Conservation (phyloP, 2,113 vertebrate genomes). For the Collichthys lucidus region DNA sequence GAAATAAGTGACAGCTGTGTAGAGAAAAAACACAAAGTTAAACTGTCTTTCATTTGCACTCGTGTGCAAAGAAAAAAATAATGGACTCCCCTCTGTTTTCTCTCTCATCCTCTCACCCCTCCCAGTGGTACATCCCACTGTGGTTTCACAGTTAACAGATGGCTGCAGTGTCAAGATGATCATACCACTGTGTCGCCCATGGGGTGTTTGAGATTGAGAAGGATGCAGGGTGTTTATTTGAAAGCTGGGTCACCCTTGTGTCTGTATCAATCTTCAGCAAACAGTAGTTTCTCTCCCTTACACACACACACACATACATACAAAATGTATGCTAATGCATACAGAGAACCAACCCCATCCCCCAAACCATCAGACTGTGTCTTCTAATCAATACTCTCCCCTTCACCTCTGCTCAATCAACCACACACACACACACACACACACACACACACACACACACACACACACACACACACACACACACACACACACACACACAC, state of each 20-base stretch:
- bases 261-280: constrained; percentile 44
- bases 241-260: constrained; percentile 31
- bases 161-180: constrained; percentile 46
- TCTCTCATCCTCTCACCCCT: constrained; percentile 11
- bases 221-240: constrained; percentile 24
- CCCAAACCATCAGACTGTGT: constrained; percentile 28
- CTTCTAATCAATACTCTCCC: constrained; percentile 64
- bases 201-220: constrained; percentile 42
- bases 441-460: too few relatives aligned
- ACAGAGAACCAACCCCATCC: constrained; percentile 34
- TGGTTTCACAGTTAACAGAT: constrained; percentile 58
- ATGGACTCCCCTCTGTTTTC: background rate
- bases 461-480: too few relatives aligned
- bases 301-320: background rate
- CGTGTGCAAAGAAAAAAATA: background rate
- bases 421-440: too few relatives aligned
- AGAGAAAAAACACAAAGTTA: background rate
- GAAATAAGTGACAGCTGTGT: background rate
- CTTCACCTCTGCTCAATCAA: constrained; percentile 51
- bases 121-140: constrained; percentile 40
- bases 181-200: constrained; percentile 38
- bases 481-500: too few relatives aligned
- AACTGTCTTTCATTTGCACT: background rate
- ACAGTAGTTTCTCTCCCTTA: background rate
- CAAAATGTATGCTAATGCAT: constrained; percentile 31